Evolutionary conservation across 2,113 vertebrate genomes (phyloP).

Genomic region (Heterochromis multidens): DNA sequence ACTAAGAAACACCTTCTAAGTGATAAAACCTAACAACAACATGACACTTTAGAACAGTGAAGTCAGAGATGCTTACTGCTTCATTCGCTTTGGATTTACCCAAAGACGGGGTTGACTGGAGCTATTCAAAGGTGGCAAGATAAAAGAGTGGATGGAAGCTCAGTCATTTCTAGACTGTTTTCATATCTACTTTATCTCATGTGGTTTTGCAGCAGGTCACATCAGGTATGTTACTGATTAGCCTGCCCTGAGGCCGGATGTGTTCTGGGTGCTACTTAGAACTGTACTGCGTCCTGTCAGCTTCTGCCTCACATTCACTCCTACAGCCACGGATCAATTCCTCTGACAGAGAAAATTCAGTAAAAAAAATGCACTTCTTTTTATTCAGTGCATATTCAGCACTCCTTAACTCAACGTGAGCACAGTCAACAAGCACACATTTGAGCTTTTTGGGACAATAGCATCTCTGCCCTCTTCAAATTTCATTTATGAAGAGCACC

Average conservation of each 20-base stretch:
- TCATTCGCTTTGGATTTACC: not conserved
- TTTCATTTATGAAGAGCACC: not conserved
- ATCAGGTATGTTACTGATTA: constrained; percentile 14
- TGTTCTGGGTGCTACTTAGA: not conserved
- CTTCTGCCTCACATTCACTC: not conserved
- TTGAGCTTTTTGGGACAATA: not conserved
- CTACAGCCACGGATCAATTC: not conserved
- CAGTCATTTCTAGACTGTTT: not conserved
- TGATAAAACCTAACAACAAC: constrained; percentile 2
- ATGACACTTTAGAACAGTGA: not conserved
- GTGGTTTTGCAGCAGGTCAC: not conserved
- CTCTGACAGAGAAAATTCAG: not conserved
- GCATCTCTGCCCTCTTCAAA: not conserved
- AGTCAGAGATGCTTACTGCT: not conserved
- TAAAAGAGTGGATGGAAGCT: not conserved
- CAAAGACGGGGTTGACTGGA: not conserved
- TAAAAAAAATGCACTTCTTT: not conserved
- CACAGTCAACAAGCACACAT: not conserved
- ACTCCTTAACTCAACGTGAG: not conserved
- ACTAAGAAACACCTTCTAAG: not conserved
- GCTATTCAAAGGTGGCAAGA: not conserved
- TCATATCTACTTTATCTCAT: not conserved
- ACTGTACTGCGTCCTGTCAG: not conserved
- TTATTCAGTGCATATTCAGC: not conserved
- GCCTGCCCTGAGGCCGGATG: not conserved